These are phyloP conservation scores for Suricata suricatta DNA, from an alignment of 2,113 vertebrate species.

Conservation along the genomic window DNA sequence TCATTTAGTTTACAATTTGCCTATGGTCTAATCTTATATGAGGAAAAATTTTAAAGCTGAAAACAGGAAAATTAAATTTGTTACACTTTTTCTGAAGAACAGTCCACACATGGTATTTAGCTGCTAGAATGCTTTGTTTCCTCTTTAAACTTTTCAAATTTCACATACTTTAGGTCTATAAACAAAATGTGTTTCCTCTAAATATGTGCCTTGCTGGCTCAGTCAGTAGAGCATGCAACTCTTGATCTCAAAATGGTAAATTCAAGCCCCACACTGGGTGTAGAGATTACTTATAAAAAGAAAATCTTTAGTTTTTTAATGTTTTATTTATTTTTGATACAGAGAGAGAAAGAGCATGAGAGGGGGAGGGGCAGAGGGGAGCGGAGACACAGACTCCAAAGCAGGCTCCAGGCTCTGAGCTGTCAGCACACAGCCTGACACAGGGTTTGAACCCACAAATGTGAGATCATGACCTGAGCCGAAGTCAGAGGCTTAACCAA, in stretches of 20 bases:
- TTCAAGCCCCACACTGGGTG: neutral
- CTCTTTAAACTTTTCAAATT: neutral
- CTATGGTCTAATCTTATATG: neutral
- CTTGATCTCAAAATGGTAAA: neutral
- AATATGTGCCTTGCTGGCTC: neutral
- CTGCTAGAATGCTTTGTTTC: neutral
- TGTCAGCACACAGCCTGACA: too few relatives aligned
- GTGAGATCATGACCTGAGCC: too few relatives aligned
- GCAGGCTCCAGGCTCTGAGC: too few relatives aligned
- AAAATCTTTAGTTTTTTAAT: neutral
- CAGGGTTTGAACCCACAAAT: too few relatives aligned
- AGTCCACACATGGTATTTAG: neutral
- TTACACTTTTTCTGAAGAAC: neutral
- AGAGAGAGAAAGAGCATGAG: too few relatives aligned
- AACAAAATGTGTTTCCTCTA: neutral
- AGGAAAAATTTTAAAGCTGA: neutral
- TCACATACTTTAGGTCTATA: neutral
- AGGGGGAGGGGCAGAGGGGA: too few relatives aligned
- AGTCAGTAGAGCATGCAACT: neutral
- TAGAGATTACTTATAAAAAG: neutral
- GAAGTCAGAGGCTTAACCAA: too few relatives aligned
- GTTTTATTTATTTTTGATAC: too few relatives aligned
- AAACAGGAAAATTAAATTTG: neutral
- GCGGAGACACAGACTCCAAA: too few relatives aligned
- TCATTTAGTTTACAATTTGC: neutral